Evolutionary conservation across 2,797 vertebrate genomes (phyloP).

Genomic region (Poeciliopsis gracilis): DNA sequence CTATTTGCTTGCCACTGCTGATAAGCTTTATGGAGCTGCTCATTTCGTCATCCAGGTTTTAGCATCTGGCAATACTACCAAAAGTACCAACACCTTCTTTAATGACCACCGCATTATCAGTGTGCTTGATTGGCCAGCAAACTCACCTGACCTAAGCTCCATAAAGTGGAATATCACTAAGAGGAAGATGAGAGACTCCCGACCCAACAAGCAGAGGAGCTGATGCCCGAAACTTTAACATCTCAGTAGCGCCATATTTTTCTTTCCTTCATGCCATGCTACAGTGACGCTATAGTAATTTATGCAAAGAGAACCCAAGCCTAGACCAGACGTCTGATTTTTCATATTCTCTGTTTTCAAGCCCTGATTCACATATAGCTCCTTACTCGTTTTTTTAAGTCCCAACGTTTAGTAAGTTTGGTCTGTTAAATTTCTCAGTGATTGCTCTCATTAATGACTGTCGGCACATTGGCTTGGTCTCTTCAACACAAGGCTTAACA

Average conservation of each 20-base stretch:
- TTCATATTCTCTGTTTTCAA: too few species aligned
- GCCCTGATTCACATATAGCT: too few species aligned
- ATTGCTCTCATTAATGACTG: too few species aligned
- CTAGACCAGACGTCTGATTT: too few species aligned
- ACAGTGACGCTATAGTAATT: too few species aligned
- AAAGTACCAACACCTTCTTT: background rate
- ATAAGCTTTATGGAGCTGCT: background rate
- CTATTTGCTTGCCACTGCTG: background rate
- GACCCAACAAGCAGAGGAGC: background rate
- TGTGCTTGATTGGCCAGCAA: background rate
- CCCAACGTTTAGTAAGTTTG: too few species aligned
- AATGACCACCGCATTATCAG: background rate
- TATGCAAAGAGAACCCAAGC: too few species aligned
- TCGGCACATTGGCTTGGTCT: too few species aligned
- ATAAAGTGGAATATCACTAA: background rate
- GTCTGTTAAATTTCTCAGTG: too few species aligned
- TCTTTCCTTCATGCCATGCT: background rate
- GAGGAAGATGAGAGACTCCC: background rate
- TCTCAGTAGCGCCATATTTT: background rate
- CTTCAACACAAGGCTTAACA: too few species aligned
- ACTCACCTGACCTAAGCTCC: background rate
- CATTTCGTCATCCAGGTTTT: background rate
- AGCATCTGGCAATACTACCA: background rate
- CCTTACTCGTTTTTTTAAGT: too few species aligned
- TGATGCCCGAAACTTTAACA: background rate